Conservation (phyloP, 2,888 invertebrate genomes). For the Oscheius sp. region DNA sequence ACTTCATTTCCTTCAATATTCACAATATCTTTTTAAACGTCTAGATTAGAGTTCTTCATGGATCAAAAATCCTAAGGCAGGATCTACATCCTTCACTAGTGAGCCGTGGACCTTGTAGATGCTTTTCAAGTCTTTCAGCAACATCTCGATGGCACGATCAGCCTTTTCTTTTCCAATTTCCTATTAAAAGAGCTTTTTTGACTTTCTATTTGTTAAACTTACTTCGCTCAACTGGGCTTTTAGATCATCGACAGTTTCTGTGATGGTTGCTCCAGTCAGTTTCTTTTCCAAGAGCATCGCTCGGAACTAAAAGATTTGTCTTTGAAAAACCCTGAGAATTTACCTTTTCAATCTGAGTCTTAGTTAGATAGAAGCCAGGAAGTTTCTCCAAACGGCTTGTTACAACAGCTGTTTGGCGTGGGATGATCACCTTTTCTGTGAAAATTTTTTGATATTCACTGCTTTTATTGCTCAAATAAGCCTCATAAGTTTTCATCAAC, state of each 20-base stretch:
- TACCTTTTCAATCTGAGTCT: conserved; percentile 14
- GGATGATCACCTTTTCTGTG: conserved; percentile 14
- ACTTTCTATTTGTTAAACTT: no score
- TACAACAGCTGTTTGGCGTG: conserved; percentile 3
- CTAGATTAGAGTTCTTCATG: conserved; percentile 15
- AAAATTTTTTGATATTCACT: conserved; percentile 6
- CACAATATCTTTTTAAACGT: conserved; percentile 2
- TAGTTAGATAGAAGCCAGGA: conserved; percentile 25
- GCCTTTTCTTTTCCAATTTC: conserved; percentile 24
- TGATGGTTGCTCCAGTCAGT: neutral
- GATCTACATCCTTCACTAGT: conserved; percentile 5
- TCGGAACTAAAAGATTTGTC: conserved; percentile 16
- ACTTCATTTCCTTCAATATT: conserved; percentile 1
- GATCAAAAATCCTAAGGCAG: conserved; percentile 15
- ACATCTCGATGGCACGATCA: conserved; percentile 16
- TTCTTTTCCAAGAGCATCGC: neutral
- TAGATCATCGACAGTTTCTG: conserved; percentile 6
- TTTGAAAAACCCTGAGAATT: neutral
- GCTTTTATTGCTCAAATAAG: conserved; percentile 22
- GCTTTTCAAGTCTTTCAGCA: conserved; percentile 25
- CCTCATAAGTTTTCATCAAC: neutral
- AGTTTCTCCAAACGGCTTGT: conserved; percentile 1
- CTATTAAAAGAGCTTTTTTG: no score
- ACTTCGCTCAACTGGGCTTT: conserved; percentile 16
- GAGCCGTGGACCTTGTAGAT: conserved; percentile 28